Evolutionary conservation across 2,888 invertebrate species (phyloP).

Genomic region (Drosophila mulleri): DNA sequence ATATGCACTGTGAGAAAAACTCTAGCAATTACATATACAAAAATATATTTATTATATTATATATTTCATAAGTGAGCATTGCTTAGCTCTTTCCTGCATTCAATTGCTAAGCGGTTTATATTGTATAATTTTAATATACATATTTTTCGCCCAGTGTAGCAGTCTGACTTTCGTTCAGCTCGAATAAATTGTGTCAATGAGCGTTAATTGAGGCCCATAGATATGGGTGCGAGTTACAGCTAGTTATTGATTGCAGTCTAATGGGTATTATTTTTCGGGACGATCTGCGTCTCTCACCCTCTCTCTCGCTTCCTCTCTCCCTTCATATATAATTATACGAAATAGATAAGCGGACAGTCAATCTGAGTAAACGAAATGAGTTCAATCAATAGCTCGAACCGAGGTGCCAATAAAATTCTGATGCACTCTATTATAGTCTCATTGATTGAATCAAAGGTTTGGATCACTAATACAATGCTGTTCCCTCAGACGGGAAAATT

Average conservation of each 20-base stretch:
- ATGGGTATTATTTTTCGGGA: conserved; percentile 17
- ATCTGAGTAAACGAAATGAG: neutral
- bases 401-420: conserved; percentile 11
- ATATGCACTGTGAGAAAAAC: conserved; percentile 21
- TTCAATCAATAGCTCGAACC: conserved; percentile 11
- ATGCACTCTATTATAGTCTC: neutral
- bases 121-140: too few species aligned
- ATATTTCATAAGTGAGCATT: neutral
- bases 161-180: conserved; percentile 28
- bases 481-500: neutral
- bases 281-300: neutral
- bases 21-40: neutral
- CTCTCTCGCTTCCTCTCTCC: neutral
- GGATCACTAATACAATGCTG: neutral
- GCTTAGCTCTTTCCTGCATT: neutral
- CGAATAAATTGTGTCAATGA: conserved; percentile 70
- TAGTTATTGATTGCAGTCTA: conserved; percentile 40
- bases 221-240: conserved; percentile 36
- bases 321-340: neutral
- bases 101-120: too few species aligned
- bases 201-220: conserved; percentile 65
- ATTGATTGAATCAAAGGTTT: neutral
- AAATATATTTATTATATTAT: neutral
- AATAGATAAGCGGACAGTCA: neutral
- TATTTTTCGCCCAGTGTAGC: conserved; percentile 41